Evolutionary conservation across 2,113 vertebrate genomes (phyloP).

Genomic region (Phyllostomus hastatus): DNA sequence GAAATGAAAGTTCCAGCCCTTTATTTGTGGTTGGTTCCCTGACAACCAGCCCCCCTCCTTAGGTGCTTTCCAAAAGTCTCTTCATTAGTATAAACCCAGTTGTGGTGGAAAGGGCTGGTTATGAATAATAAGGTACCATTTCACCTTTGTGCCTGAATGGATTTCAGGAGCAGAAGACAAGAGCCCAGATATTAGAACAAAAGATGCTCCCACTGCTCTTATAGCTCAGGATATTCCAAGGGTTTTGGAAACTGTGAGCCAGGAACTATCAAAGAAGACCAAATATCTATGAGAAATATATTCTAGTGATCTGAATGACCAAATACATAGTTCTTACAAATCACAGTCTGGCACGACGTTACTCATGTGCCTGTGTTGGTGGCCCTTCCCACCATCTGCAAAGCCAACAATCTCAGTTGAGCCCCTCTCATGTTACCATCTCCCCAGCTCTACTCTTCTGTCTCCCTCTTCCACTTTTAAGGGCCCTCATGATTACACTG

Average conservation of each 20-base stretch:
- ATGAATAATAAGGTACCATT: not conserved
- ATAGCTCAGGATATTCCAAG: not conserved
- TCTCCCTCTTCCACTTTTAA: not conserved
- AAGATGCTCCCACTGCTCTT: not conserved
- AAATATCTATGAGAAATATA: not conserved
- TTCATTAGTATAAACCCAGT: not conserved
- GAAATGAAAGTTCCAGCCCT: not conserved
- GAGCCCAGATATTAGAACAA: not conserved
- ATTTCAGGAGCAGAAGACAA: not conserved
- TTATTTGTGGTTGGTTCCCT: not conserved
- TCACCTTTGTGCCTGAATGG: not conserved
- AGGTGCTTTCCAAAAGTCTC: not conserved
- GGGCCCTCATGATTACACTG: not conserved
- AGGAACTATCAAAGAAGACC: not conserved
- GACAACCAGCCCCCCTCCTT: not conserved
- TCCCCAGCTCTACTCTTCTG: not conserved
- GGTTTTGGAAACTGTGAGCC: not conserved
- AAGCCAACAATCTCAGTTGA: not conserved
- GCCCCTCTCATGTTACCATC: not conserved
- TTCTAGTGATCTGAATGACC: not conserved
- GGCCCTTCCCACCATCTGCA: not conserved
- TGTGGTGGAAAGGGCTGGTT: not conserved
- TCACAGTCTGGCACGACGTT: rapidly evolving
- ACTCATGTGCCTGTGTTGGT: not conserved
- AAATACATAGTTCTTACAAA: not conserved